phyloP scores from a whole-genome alignment of 2,888 invertebrate genomes.

The Hirtodrosophila duncani region DNA sequence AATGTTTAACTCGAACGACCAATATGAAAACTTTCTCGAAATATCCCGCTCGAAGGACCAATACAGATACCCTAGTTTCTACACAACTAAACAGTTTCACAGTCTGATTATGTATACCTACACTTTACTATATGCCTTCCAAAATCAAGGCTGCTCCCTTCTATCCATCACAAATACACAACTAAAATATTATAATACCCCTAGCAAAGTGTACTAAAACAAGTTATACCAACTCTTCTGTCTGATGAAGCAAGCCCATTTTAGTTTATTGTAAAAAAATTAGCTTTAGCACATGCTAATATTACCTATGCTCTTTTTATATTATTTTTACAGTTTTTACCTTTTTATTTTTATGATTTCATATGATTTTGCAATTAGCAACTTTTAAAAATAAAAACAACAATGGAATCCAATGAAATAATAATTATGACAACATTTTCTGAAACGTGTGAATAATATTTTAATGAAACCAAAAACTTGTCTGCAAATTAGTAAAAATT shows the following conservation, averaged over 20 bases:
- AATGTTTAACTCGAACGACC: too few species aligned
- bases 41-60: too few species aligned
- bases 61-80: too few species aligned
- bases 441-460: constrained; percentile 39
- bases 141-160: too few species aligned
- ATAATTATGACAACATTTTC: constrained; percentile 27
- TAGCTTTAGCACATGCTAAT: too few species aligned
- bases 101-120: too few species aligned
- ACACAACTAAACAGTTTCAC: too few species aligned
- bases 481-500: constrained; percentile 59
- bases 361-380: constrained; percentile 41
- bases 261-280: constrained; percentile 13
- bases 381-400: constrained; percentile 22
- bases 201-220: too few species aligned
- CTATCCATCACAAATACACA: neutral
- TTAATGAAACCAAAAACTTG: constrained; percentile 49
- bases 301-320: too few species aligned
- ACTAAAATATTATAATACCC: constrained; percentile 16
- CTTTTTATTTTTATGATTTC: constrained; percentile 9
- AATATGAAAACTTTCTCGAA: too few species aligned
- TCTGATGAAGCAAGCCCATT: constrained; percentile 64
- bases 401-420: constrained; percentile 16
- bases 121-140: too few species aligned
- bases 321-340: neutral
- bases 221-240: too few species aligned